Base-by-base conservation (phyloP, 2,113 vertebrate genomes). In the Prochilodus magdalenae region DNA sequence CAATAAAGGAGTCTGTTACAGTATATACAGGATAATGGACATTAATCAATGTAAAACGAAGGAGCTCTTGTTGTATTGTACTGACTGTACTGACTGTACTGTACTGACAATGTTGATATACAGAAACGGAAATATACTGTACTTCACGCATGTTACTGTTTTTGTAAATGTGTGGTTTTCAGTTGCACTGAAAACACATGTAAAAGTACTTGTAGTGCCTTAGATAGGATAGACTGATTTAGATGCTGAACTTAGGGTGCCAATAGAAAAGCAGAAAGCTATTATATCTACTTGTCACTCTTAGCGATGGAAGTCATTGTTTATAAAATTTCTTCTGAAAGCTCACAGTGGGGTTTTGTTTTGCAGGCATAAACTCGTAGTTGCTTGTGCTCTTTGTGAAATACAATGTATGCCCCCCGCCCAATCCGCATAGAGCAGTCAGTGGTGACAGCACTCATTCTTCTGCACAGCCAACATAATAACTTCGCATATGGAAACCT, bases 401-500 rank as follows among this genome's bases (percentile, higher is more conserved):
- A 93, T 93, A 94, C 93, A 94, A 94, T 94, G 93, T 53, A 29
- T 11, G 90, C 91, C 57, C 53, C 69, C 13, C 53, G 18, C 16
- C 2, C 53, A 49, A 20, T 22, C 15, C 26, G 15, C 69, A n/a
- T 91, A 22, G 91, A 91, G 85, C 87, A 92, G 94, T 91, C 93
- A 92, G 94, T 91, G 93, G 92, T 95, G 94, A 95, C 94, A 94
- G 94, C 93, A 94, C 94, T 94, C 95, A 95, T 94, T 95, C 92
- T 95, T 93, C 93, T 93, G 94, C 94, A 93, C 93, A 93, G 92
- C 94, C 93, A 93, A 92, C 92, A 94, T 95, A 95, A 95, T 95
- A 95, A 95, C 95, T 94, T 94, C 92, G 93, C 95, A 95, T 95
- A 95, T 94, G 94, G 94, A 95, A 73, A 94, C 94, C 92, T 94